phyloP scores from a whole-genome alignment of 2,113 vertebrate genomes.

The Pomatostomus ruficeps region DNA sequence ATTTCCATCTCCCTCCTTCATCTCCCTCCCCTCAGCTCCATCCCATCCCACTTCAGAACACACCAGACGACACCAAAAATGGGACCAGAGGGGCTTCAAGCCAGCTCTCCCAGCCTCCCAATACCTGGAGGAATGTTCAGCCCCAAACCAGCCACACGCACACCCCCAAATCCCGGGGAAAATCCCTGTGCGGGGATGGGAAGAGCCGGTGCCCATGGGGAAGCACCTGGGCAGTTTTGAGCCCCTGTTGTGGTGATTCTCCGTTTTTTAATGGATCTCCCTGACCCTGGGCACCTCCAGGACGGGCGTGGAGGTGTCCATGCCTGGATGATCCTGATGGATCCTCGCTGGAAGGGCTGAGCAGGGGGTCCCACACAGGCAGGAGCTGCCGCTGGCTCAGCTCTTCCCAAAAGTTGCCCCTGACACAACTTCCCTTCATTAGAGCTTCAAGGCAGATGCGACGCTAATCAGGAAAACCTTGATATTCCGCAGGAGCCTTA shows the following conservation, averaged over 20 bases:
- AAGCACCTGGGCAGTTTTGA: fast-evolving
- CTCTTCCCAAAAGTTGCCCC: neutral
- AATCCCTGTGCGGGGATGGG: fast-evolving
- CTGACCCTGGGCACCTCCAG: neutral
- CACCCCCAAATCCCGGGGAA: neutral
- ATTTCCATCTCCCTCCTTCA: neutral
- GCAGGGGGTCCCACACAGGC: neutral
- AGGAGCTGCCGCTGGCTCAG: neutral
- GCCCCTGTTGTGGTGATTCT: fast-evolving
- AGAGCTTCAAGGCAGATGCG: slow-evolving; percentile 55
- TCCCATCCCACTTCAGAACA: neutral
- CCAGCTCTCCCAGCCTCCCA: neutral
- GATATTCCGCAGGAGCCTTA: slow-evolving; percentile 63
- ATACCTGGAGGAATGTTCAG: fast-evolving
- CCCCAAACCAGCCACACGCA: neutral
- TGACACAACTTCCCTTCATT: slow-evolving; percentile 39
- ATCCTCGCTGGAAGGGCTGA: neutral
- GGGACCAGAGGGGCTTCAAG: neutral
- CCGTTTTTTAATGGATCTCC: neutral
- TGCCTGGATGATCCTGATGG: neutral
- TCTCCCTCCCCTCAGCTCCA: neutral
- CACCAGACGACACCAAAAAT: fast-evolving
- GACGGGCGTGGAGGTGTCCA: neutral
- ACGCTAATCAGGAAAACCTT: slow-evolving; percentile 66
- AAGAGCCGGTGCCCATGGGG: fast-evolving